A percentile compares a stretch with the other conserved stretches of the same genome.
Evolutionary conservation across 2,797 vertebrate species (phyloP).

Genomic region (Darevskia mixta): DNA sequence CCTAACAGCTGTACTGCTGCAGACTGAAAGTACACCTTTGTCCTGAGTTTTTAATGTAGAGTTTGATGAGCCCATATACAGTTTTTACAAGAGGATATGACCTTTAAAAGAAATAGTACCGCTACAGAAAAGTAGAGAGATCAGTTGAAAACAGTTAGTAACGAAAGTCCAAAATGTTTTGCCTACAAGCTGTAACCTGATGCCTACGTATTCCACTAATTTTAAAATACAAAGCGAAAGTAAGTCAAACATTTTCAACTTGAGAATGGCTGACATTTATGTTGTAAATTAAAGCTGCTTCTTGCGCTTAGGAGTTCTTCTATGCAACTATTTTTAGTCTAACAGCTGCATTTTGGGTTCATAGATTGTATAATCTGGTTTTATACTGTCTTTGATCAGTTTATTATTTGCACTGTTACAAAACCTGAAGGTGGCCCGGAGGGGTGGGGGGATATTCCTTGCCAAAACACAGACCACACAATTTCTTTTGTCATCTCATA

Average conservation of each 20-base stretch:
- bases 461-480: background rate
- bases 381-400: background rate
- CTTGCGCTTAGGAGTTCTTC: background rate
- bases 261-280: background rate
- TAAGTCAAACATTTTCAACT: background rate
- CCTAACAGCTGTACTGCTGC: background rate
- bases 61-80: background rate
- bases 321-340: background rate
- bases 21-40: constrained; percentile 20
- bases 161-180: background rate
- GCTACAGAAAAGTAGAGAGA: background rate
- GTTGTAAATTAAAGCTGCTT: background rate
- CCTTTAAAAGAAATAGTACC: constrained; percentile 27
- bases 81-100: background rate
- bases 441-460: background rate
- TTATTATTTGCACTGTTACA: background rate
- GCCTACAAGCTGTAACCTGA: constrained; percentile 10
- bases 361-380: too few species aligned
- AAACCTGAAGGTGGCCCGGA: background rate
- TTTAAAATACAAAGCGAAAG: background rate
- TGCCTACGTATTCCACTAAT: background rate
- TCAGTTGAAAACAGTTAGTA: constrained; percentile 6
- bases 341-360: background rate
- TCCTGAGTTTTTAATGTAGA: background rate
- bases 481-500: background rate